Percentiles rank a stretch among this genome's conserved stretches.
These are phyloP conservation scores for Pelosia muscerda DNA, from an alignment of 2,888 invertebrate species.

Conservation along the genomic window DNA sequence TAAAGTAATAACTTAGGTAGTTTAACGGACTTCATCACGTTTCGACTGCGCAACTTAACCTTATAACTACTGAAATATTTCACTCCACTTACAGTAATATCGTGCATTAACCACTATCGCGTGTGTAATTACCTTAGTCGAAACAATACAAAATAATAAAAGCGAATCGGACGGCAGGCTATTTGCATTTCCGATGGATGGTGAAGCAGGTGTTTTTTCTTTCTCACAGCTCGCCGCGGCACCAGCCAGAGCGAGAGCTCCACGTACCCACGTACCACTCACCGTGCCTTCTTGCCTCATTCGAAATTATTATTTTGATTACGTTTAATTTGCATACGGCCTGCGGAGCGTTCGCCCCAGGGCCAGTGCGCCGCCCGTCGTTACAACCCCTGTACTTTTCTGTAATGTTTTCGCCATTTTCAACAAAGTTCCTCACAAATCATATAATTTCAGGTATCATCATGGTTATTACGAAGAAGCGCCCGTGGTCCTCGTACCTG, in stretches of 20 bases:
- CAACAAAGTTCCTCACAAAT: constrained; percentile 87
- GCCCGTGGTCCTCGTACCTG: constrained; percentile 78
- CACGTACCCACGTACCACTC: constrained; percentile 49
- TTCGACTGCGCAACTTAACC: constrained; percentile 60
- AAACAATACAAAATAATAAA: constrained; percentile 82
- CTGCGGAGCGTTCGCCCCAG: constrained; percentile 71
- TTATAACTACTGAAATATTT: constrained; percentile 76
- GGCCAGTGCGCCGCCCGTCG: constrained; percentile 72
- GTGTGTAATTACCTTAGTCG: constrained; percentile 75
- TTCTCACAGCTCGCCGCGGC: constrained; percentile 55
- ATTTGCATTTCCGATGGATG: constrained; percentile 78
- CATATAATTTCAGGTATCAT: constrained; percentile 85
- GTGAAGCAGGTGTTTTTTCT: constrained; percentile 65
- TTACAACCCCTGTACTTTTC: constrained; percentile 85
- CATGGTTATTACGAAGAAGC: constrained; percentile 86
- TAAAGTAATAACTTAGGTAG: constrained; percentile 56
- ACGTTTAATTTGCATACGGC: constrained; percentile 86
- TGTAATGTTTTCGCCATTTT: constrained; percentile 87
- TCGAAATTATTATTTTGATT: constrained; percentile 86
- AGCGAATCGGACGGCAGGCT: constrained; percentile 72
- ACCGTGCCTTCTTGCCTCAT: constrained; percentile 66
- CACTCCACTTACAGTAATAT: constrained; percentile 79
- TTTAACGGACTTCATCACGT: constrained; percentile 64
- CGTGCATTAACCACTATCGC: constrained; percentile 77
- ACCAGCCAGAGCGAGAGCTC: constrained; percentile 69